A percentile compares a stretch with the other conserved stretches of the same genome.
Evolutionary conservation across 1,140 invertebrate species (phyloP).

Genomic region (Brachionus sp.): DNA sequence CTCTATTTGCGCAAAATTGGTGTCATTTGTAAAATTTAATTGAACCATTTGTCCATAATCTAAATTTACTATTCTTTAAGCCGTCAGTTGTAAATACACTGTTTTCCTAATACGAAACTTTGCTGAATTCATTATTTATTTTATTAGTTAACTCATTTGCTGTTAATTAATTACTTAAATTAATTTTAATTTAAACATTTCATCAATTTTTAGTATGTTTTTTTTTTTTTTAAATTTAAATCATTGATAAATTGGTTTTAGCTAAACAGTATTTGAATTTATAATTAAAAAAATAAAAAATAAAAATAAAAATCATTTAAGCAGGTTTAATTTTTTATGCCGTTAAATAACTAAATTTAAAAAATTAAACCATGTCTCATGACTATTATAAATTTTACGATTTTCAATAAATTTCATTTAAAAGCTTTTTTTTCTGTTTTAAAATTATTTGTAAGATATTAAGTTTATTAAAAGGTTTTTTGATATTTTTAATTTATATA

Average conservation of each 20-base stretch:
- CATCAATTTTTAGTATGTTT: too few species aligned
- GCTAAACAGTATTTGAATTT: too few species aligned
- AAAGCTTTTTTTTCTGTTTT: not conserved
- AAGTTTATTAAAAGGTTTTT: slow-evolving; percentile 5
- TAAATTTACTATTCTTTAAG: not conserved
- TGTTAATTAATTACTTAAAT: too few species aligned
- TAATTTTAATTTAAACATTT: too few species aligned
- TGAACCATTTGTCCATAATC: not conserved
- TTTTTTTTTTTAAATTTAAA: too few species aligned
- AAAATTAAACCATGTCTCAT: too few species aligned
- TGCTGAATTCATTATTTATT: not conserved
- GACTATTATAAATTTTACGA: not conserved
- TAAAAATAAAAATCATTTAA: too few species aligned
- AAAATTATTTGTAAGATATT: not conserved
- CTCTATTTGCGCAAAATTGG: not conserved
- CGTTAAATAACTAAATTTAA: too few species aligned
- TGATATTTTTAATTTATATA: not conserved
- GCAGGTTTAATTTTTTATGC: too few species aligned
- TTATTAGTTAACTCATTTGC: too few species aligned
- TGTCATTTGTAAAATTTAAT: not conserved
- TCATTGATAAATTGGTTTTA: too few species aligned
- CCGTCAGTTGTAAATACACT: not conserved
- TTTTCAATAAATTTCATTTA: not conserved
- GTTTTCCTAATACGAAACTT: not conserved
- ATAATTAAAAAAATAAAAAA: too few species aligned